phyloP scores from a whole-genome alignment of 1,140 invertebrate species.

The Trichonephila clavata region DNA sequence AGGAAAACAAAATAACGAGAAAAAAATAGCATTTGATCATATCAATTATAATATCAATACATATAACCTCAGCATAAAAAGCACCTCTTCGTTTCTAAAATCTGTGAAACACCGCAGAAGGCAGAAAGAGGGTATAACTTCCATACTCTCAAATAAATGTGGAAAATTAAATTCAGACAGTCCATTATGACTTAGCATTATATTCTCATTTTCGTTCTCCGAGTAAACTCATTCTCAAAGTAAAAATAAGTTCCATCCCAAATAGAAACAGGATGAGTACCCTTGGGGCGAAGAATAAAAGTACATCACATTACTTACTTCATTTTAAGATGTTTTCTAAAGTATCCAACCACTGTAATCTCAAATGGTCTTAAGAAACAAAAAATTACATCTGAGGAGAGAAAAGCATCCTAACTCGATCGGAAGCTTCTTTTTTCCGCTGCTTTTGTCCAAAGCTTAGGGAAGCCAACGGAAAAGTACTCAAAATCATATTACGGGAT shows the following conservation, averaged over 20 bases:
- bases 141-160: background rate
- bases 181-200: conserved; percentile 24
- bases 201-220: conserved; percentile 26
- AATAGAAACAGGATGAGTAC: conserved; percentile 21
- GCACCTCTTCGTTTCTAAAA: too few relatives aligned
- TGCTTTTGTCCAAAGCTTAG: conserved; percentile 31
- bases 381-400: conserved; percentile 64
- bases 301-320: conserved; percentile 55
- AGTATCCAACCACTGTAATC: conserved; percentile 67
- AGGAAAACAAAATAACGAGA: too few relatives aligned
- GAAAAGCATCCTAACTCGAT: conserved; percentile 64
- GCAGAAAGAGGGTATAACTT: background rate
- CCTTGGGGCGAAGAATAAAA: conserved; percentile 52
- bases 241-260: conserved; percentile 11
- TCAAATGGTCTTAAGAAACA: conserved; percentile 65
- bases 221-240: conserved; percentile 25
- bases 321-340: conserved; percentile 67
- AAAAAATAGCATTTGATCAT: too few relatives aligned
- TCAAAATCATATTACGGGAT: conserved; percentile 71
- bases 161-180: conserved; percentile 16
- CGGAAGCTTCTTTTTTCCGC: conserved; percentile 39
- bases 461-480: conserved; percentile 51
- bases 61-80: too few relatives aligned
- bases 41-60: too few relatives aligned
- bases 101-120: background rate